A percentile compares a stretch with the other conserved stretches of the same genome.
Evolutionary conservation across 1,140 invertebrate species (phyloP).

Genomic region (Lepidurus packardi): DNA sequence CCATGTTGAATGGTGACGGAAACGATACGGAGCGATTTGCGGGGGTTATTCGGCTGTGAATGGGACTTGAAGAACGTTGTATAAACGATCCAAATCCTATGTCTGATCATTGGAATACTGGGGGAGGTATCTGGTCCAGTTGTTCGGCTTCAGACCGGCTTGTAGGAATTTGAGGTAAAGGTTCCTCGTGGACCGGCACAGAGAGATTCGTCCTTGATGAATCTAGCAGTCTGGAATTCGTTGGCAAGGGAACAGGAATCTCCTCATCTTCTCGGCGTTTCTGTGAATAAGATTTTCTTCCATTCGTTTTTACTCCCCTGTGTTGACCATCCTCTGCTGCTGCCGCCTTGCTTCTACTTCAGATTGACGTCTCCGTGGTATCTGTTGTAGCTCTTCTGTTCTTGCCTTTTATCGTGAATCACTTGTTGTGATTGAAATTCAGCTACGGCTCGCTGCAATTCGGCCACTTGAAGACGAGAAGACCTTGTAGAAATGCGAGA

Average conservation of each 20-base stretch:
- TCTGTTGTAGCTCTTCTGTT: background rate
- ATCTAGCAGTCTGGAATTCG: background rate
- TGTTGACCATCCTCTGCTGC: background rate
- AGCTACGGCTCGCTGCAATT: background rate
- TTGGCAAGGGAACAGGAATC: background rate
- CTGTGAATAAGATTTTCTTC: background rate
- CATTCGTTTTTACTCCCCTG: background rate
- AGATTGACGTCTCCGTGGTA: background rate
- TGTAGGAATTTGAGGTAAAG: background rate
- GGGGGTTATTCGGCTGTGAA: background rate
- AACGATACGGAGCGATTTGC: background rate
- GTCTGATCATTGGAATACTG: background rate
- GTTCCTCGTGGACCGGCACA: background rate
- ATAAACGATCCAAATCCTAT: background rate
- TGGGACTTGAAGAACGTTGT: background rate
- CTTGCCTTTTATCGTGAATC: background rate
- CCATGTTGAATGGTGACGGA: too few relatives aligned
- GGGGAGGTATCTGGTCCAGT: background rate
- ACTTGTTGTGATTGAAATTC: background rate
- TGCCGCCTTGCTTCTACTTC: background rate
- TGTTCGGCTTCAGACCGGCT: background rate
- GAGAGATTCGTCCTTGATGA: background rate
- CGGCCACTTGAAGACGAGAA: background rate
- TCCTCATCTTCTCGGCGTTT: background rate
- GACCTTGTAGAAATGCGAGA: background rate